Base-by-base conservation (phyloP, 2,888 invertebrate genomes). In the Netelia melanura region DNA sequence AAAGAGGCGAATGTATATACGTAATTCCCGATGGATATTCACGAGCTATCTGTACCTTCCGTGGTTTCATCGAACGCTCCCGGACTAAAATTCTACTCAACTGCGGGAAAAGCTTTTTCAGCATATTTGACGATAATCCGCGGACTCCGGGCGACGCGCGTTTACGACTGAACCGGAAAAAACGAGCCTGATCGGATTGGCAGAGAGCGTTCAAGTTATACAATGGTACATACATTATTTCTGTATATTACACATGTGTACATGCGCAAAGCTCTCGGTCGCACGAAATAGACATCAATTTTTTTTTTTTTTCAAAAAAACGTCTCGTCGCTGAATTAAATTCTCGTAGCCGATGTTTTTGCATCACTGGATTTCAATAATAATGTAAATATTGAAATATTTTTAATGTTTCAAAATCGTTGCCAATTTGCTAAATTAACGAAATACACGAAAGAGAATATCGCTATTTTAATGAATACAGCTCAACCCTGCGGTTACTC, bases 41-140 rank as follows among this genome's bases (percentile, higher is more conserved):
- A 21, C 1, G 21, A 21, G 21, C 3, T 52, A 52, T 56, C 44
- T 43, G 48, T 11, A 23, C 3, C 10, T 30, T 38, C 17, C 6
- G 67, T 52, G 70, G 43, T 58, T 72, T 44, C 11, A 54, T 62
- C n/a, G 56, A 56, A 70, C 38, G 30, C 6, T 23, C 54, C 44
- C 43, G 64, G 54, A 79, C 61, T 64, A 67, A 75, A 79, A 75
- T 75, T 64, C 44, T 17, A 74, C 38, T 56, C n/a, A 54, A 79
- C 23, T 21, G 82, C 38, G 52, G 62, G 17, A 56, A 74, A 81
- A 74, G 82, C 82, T 82, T 82, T 82, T 65, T 70, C 74, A 75
- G 58, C 75, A 61, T 76, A 82, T 82, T 79, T 74, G 71, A 75
- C 85, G 75, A 85, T 85, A 85, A 85, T 82, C 64, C 74, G 70